Evolutionary conservation across 2,113 vertebrate species (phyloP), one percentile per base, ranked within the genome.

Genomic region (Pygoscelis adeliae): DNA sequence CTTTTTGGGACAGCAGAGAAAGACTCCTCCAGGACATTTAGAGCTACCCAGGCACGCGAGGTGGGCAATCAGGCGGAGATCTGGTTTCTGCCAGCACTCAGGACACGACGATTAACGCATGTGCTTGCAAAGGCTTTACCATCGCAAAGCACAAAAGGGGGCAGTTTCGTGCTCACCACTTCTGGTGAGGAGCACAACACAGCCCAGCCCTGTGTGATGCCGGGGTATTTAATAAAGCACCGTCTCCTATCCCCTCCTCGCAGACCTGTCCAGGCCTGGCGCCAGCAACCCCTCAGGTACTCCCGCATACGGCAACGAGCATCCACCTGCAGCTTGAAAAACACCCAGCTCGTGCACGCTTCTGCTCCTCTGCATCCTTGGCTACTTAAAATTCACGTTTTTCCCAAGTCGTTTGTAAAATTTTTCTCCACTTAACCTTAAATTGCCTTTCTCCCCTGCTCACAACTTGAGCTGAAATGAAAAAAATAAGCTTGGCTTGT

Each of bases 381-480:
- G 47, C 70, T 86, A 44, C 52, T 83, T 71, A n/a, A 92, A 86
- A 90, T 66, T 10, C 36, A 77, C 30, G 53, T 88, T 90, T 86
- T 80, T 66, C 81, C 66, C 27, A 73, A 83, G 46, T 11, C 90
- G 59, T 58, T 50, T 14, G 46, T 52, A 88, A 81, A 70, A 22
- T 47, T 89, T 88, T 84, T 85, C 62, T 79, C 83, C 23, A 38
- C 44, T 96, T 92, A 76, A 87, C 77, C 87, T 91, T 93, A 95
- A 94, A 83, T 83, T 89, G 62, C 81, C 81, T 95, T 93, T 94
- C 67, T 77, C 18, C 32, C n/a, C 47, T 30, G 25, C 74, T 91
- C 61, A 79, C 46, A 58, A 69, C 53, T 73, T 63, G 16, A 95
- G 56, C 40, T 87, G 62, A 66, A 90, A 65, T 27, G 10, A 56